These are phyloP conservation scores for Gastracanthus pulcherrimus DNA, from an alignment of 2,888 invertebrate genomes.

Conservation along the genomic window DNA sequence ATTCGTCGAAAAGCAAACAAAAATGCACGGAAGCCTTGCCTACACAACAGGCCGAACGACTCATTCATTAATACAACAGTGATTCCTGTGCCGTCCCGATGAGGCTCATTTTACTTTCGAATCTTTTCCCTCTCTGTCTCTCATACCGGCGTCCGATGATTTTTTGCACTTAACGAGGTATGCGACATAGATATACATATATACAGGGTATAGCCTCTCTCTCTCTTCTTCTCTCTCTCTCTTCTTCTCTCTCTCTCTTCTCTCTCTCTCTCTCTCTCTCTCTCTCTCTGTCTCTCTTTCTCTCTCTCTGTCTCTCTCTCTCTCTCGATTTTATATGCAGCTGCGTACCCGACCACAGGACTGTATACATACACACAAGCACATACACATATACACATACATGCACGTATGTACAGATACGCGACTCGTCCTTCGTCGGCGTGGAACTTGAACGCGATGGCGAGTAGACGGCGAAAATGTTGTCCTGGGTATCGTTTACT, in stretches of 20 bases:
- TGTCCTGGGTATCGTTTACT: neutral
- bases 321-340: constrained; percentile 6
- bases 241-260: neutral
- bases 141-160: neutral
- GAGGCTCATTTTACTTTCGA: constrained; percentile 39
- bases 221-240: neutral
- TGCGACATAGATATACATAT: neutral
- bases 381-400: neutral
- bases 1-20: constrained; percentile 3
- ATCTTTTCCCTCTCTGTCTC: neutral
- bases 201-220: neutral
- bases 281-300: no score
- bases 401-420: neutral
- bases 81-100: neutral
- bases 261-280: neutral
- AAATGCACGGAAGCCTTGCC: neutral
- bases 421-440: neutral
- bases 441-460: neutral
- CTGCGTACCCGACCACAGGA: constrained; percentile 8
- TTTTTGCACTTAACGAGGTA: constrained; percentile 15
- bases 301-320: neutral
- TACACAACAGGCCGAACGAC: neutral
- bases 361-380: neutral
- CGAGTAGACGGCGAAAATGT: constrained; percentile 17
- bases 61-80: neutral